Base-by-base conservation (phyloP, 2,113 vertebrate species). In the Pagrus major region DNA sequence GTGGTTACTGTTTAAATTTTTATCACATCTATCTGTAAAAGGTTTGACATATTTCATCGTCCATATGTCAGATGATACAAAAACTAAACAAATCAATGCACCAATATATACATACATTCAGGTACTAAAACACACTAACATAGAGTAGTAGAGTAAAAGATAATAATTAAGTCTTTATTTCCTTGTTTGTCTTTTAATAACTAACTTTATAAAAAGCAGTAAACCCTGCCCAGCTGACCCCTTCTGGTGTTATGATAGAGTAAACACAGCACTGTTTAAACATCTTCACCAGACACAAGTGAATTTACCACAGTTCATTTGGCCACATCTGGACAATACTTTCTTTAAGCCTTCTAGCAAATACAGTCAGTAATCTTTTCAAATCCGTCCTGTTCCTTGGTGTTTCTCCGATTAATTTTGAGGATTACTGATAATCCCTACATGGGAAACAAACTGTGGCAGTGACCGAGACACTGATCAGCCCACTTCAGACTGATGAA, bases 401-500 rank as follows among this genome's bases (percentile, higher is more conserved):
- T 73, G 67, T 67, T 83, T 78, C 74, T 74, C 61, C 60, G 86
- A 89, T 88, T 91, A 78, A 76, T 69, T 85, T 86, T 77, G 63
- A 83, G 88, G 88, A 89, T 91, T 88, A 90, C 42, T 18, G 47
- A 29, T 88, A 93, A 94, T 87, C 93, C 67, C 71, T 66, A 2
- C 51, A 51, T 84, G 74, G 88, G 76, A 73, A 84, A 78, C 80
- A 83, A 80, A 31, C 18, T 59, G 60, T 29, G 1, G 74, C 35
- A 27, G 42, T 20, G 72, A 82, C 65, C 15, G 37, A 68, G 68
- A 71, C 16, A 41, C 77, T 83, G 77, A 82, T 86, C 64, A 11
- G 64, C 58, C 80, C 59, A 77, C 54, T 83, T 90, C 74, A 80
- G 54, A 77, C 27, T 14, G n/a, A 68, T 65, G 41, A 67, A 64